Evolutionary conservation across 2,113 vertebrate genomes (phyloP), one percentile per base, ranked within the genome.

Genomic region (Ciconia maguari): DNA sequence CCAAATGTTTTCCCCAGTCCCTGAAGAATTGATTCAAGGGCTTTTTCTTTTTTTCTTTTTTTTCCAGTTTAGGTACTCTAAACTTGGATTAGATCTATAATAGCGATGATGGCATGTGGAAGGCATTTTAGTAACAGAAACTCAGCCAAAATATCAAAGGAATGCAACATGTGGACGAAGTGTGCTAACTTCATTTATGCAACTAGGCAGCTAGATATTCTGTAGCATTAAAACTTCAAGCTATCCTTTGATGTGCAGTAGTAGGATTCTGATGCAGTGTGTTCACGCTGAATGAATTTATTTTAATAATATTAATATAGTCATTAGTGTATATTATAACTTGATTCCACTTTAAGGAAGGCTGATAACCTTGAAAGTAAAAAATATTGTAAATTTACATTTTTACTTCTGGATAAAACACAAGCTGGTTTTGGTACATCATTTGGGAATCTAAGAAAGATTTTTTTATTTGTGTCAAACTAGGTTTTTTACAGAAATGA

Each of bases 71-170:
- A 85, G 12, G 44, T 89, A 96, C 91, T 88, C 52, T 94, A 92
- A 98, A 92, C 60, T 93, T 69, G 71, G 89, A 84, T 95, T 93
- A 54, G 36, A 60, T 94, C 64, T 96, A 34, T 82, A 95, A 94
- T 49, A 96, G 93, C 65, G 89, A 76, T 84, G 84, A 87, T 94
- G 81, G 77, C 96, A 97, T 98, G 97, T 98, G 98, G 97, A 98
- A 98, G 62, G 74, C 79, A 97, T 98, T 97, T 96, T 83, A 90
- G 49, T 61, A 93, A 83, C 30, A 96, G 87, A 97, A 93, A 97
- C 77, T 96, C 64, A 92, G 92, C 76, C 96, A 97, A 93, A 97
- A 84, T 88, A 90, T 83, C 74, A 96, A 46, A 94, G 66, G 90
- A 98, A 98, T 95, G 88, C 65, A 97, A 90, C 90, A 97, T 96